phyloP scores from a whole-genome alignment of 1,140 invertebrate genomes.

The Riptortus pedestris region DNA sequence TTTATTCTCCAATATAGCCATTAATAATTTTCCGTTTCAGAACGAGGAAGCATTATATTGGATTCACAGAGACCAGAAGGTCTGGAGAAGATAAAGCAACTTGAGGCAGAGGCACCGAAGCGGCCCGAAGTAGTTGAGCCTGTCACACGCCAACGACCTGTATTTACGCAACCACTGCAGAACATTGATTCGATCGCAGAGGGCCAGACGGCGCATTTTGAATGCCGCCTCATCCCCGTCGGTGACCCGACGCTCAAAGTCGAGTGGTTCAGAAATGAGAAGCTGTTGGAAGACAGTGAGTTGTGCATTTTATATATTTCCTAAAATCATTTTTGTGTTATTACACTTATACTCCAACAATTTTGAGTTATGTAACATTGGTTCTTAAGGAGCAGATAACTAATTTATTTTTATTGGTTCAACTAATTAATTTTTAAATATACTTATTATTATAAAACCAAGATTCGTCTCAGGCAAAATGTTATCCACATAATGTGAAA shows the following conservation, averaged over 20 bases:
- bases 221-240: slow-evolving; percentile 93
- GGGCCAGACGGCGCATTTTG: slow-evolving; percentile 88
- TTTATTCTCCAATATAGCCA: too few species aligned
- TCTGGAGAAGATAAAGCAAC: slow-evolving; percentile 81
- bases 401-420: too few species aligned
- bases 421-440: too few species aligned
- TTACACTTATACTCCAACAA: too few species aligned
- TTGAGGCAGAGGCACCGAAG: slow-evolving; percentile 73
- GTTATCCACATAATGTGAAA: too few species aligned
- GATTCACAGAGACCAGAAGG: slow-evolving; percentile 94
- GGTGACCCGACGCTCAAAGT: slow-evolving; percentile 94
- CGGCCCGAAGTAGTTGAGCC: slow-evolving; percentile 67
- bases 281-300: slow-evolving; percentile 78
- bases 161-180: slow-evolving; percentile 88
- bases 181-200: slow-evolving; percentile 84
- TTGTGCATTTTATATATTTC: slow-evolving; percentile 21
- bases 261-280: slow-evolving; percentile 96
- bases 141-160: slow-evolving; percentile 78
- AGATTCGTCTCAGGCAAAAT: too few species aligned
- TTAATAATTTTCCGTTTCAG: too few species aligned
- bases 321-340: too few species aligned
- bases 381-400: too few species aligned
- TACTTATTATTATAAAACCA: too few species aligned
- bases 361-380: too few species aligned
- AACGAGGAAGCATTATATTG: slow-evolving; percentile 77